A percentile compares a stretch with the other conserved stretches of the same genome.
Conservation (phyloP, 2,888 invertebrate genomes). For the Alcis repandata region DNA sequence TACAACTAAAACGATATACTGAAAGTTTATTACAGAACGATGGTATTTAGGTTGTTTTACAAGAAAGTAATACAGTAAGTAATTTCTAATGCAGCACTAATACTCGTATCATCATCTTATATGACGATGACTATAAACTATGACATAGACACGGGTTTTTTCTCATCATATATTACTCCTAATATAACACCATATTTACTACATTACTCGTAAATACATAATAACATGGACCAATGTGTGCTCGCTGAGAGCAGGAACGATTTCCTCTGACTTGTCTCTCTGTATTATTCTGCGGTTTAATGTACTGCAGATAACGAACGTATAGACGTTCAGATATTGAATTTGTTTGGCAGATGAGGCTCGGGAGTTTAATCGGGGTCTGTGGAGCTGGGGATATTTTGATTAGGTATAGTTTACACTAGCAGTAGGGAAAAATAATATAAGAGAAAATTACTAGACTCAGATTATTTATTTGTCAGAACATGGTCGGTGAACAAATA, state of each 20-base stretch:
- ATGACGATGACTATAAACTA: too few relatives aligned
- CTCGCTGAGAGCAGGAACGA: background rate
- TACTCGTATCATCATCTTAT: too few relatives aligned
- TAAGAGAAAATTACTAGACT: background rate
- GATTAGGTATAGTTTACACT: background rate
- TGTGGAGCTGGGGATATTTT: conserved; percentile 6
- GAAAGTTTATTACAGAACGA: background rate
- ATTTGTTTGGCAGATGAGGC: conserved; percentile 30
- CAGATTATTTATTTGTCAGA: too few relatives aligned
- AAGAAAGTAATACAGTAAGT: background rate
- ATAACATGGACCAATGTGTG: too few relatives aligned
- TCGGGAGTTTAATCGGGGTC: conserved; percentile 23
- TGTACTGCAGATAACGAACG: conserved; percentile 24
- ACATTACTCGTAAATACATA: too few relatives aligned
- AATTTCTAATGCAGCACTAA: too few relatives aligned
- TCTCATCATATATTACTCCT: too few relatives aligned
- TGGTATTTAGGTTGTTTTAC: background rate
- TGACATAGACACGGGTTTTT: too few relatives aligned
- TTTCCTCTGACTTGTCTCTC: background rate
- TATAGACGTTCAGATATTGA: conserved; percentile 25
- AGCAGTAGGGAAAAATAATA: background rate
- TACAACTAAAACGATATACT: background rate
- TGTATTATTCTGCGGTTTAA: conserved; percentile 16
- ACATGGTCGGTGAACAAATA: too few relatives aligned
- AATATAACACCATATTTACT: too few relatives aligned